Evolutionary conservation across 2,113 vertebrate genomes (phyloP).

Genomic region (Callithrix jacchus): DNA sequence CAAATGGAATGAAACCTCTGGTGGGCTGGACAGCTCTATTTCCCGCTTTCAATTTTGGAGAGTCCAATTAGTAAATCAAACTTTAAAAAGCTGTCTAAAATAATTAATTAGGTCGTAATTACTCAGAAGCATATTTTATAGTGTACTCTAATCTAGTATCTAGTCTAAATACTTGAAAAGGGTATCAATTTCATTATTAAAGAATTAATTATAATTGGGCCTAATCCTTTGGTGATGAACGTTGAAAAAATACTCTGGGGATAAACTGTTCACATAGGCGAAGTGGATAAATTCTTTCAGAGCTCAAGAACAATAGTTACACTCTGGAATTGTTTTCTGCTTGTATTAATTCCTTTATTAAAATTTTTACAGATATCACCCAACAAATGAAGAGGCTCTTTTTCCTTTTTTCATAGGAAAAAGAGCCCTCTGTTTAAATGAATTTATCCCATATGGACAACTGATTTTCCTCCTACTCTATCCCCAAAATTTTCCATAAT

Average conservation of each 20-base stretch:
- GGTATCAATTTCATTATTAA: slow-evolving; percentile 69
- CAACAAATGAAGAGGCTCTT: not conserved
- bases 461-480: not conserved
- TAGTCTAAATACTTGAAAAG: slow-evolving; percentile 61
- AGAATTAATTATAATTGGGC: slow-evolving; percentile 72
- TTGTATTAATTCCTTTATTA: not conserved
- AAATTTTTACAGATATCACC: not conserved
- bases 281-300: slow-evolving; percentile 38
- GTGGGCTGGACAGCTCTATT: slow-evolving; percentile 37
- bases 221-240: slow-evolving; percentile 57
- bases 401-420: not conserved
- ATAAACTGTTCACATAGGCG: slow-evolving; percentile 1
- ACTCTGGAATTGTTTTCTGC: not conserved
- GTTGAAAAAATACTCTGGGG: slow-evolving; percentile 3
- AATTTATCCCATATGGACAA: not conserved
- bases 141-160: slow-evolving; percentile 67
- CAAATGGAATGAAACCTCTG: slow-evolving; percentile 46
- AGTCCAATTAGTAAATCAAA: slow-evolving; percentile 73
- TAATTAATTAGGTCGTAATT: slow-evolving; percentile 75
- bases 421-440: not conserved
- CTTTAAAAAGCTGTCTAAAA: slow-evolving; percentile 71
- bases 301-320: not conserved
- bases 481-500: not conserved
- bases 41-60: slow-evolving; percentile 59
- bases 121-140: slow-evolving; percentile 58